These are phyloP conservation scores for Poeciliopsis paucimaculata DNA, from an alignment of 2,797 vertebrate species.

Conservation along the genomic window DNA sequence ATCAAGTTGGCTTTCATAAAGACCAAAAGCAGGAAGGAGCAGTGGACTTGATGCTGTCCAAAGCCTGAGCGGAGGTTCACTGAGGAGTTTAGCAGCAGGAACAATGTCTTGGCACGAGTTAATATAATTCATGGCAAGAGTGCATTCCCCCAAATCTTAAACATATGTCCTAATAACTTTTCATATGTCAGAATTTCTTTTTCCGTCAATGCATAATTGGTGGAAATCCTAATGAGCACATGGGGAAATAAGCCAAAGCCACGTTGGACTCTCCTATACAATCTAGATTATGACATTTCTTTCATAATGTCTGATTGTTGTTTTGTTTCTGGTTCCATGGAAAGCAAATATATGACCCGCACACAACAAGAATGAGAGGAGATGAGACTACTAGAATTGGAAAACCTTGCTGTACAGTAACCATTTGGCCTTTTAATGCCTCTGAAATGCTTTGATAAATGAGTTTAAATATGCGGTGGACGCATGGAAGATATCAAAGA, in stretches of 20 bases:
- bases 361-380: constrained; percentile 21
- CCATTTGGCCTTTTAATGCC: constrained; percentile 43
- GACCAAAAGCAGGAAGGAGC: not conserved
- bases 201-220: not conserved
- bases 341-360: constrained; percentile 6
- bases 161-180: not conserved
- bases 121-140: not conserved
- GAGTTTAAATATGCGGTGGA: constrained; percentile 39
- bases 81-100: not conserved
- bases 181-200: not conserved
- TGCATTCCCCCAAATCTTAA: not conserved
- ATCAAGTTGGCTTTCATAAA: constrained; percentile 7
- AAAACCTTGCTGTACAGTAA: constrained; percentile 42
- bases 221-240: not conserved
- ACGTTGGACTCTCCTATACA: not conserved
- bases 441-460: constrained; percentile 54
- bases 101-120: not conserved
- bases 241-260: not conserved
- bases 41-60: not conserved
- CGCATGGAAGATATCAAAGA: constrained; percentile 52
- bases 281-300: not conserved
- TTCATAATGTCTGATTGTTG: not conserved
- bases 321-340: not conserved
- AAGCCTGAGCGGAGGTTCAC: not conserved
- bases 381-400: constrained; percentile 44